phyloP scores from a whole-genome alignment of 2,113 vertebrate species.

The chimpanzee (Pan troglodytes) region NHGRI_mPanTro3-v2.1_pri NC_086015.1:38236501-38237000 shows the following conservation, averaged over 20 bases:
- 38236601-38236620: neutral
- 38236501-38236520: neutral
- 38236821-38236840: neutral
- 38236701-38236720: neutral
- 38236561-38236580: neutral
- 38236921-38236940: neutral
- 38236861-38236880: neutral
- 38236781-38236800: neutral
- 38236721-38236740: neutral
- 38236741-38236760: neutral
- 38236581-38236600: neutral
- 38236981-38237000: neutral
- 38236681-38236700: neutral
- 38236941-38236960: neutral
- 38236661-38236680: neutral
- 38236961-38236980: neutral
- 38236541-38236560: neutral
- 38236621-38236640: neutral
- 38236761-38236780: neutral
- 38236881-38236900: neutral
- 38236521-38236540: neutral
- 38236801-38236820: neutral
- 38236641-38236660: neutral
- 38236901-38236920: neutral
- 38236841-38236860: conserved; percentile 16